Evolutionary conservation across 53 echinoderm and acorn worm genomes (phyloP).

Genomic region (Zoroaster sp.): DNA sequence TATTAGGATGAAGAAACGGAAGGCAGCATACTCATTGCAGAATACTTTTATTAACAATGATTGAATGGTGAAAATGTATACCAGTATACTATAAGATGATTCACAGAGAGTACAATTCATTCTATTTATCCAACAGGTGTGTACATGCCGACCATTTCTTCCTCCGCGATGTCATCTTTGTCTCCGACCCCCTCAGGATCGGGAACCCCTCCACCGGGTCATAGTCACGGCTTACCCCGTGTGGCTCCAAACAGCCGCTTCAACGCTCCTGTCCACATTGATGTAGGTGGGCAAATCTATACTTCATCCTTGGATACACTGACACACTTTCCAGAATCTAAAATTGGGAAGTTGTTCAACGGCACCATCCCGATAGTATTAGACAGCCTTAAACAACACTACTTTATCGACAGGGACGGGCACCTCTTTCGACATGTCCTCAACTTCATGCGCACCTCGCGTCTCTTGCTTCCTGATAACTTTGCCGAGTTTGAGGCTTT

Average conservation of each 20-base stretch:
- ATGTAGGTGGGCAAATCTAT: slow-evolving; percentile 98
- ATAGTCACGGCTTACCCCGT: slow-evolving; percentile 85
- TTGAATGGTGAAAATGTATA: too few species aligned
- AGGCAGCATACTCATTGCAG: too few species aligned
- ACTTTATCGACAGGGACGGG: slow-evolving; percentile 98
- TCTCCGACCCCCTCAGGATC: slow-evolving; percentile 60
- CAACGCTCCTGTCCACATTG: slow-evolving; percentile 97
- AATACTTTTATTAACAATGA: too few species aligned
- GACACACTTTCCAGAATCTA: slow-evolving; percentile 90
- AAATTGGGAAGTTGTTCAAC: slow-evolving; percentile 92
- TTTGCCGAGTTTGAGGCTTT: slow-evolving; percentile 93
- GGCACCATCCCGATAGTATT: slow-evolving; percentile 95
- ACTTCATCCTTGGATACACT: slow-evolving; percentile 96
- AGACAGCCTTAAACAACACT: slow-evolving; percentile 98
- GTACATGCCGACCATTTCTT: slow-evolving; percentile 54
- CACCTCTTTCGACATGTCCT: slow-evolving; percentile 95
- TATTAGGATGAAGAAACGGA: too few species aligned
- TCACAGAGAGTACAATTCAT: too few species aligned
- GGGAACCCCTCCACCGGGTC: slow-evolving; percentile 59
- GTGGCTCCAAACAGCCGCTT: slow-evolving; percentile 92
- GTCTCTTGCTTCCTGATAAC: slow-evolving; percentile 78
- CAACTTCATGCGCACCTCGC: slow-evolving; percentile 92
- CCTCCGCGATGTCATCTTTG: slow-evolving; percentile 46
- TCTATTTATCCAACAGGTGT: slow-evolving; percentile 7
- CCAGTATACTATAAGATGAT: too few species aligned